phyloP scores from a whole-genome alignment of 2,797 vertebrate species.

The Calcarius lapponicus region DNA sequence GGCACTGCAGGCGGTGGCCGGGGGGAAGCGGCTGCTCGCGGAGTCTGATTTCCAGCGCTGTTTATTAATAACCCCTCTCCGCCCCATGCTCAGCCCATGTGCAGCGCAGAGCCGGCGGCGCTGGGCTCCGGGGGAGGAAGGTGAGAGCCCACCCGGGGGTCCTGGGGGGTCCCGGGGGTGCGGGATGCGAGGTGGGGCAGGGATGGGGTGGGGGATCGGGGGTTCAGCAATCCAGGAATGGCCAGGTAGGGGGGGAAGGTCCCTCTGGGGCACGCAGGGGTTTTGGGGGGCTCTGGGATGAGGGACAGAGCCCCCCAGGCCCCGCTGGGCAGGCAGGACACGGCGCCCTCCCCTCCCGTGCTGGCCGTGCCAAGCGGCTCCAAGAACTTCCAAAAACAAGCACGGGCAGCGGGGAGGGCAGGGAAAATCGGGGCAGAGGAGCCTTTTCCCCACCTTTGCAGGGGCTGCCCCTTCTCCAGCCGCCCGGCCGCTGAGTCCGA shows the following conservation, averaged over 20 bases:
- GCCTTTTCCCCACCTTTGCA: constrained; percentile 3
- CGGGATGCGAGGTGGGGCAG: neutral
- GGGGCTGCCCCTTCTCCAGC: neutral
- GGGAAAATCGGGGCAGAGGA: neutral
- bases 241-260: rapidly evolving
- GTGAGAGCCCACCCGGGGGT: constrained; percentile 32
- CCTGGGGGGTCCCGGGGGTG: neutral
- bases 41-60: constrained; percentile 41
- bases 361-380: neutral
- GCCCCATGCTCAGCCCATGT: constrained; percentile 43
- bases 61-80: constrained; percentile 65
- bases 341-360: neutral
- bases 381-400: constrained; percentile 17
- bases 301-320: neutral
- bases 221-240: neutral
- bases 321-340: neutral
- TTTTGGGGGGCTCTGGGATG: neutral
- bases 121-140: constrained; percentile 54
- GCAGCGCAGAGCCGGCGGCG: constrained; percentile 21
- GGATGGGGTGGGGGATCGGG: neutral
- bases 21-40: neutral
- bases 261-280: neutral
- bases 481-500: neutral
- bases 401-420: rapidly evolving
- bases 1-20: constrained; percentile 62